Percentiles rank a stretch among this genome's conserved stretches.
These are phyloP conservation scores for Pipistrellus nathusii DNA, from an alignment of 2,797 vertebrate species.

Conservation along the genomic window DNA sequence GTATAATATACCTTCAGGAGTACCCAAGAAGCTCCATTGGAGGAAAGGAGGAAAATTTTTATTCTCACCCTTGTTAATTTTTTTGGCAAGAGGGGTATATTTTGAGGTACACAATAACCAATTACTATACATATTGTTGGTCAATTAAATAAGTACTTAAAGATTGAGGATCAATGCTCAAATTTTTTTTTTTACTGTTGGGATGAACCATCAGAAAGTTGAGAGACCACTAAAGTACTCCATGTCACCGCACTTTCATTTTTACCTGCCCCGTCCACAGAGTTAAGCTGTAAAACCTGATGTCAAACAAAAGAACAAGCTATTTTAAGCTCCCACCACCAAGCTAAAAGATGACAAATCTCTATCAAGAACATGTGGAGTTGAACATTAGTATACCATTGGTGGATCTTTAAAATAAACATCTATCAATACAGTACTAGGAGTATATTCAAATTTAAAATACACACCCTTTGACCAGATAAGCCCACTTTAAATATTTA, in stretches of 20 bases:
- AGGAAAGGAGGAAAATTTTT: constrained; percentile 35
- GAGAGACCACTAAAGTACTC: neutral
- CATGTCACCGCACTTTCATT: constrained; percentile 5
- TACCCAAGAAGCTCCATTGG: neutral
- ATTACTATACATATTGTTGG: neutral
- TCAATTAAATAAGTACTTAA: constrained; percentile 53
- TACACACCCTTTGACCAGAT: neutral
- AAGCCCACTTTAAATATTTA: constrained; percentile 38
- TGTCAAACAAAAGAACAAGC: constrained; percentile 19
- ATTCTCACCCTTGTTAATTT: constrained; percentile 22
- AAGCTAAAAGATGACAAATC: constrained; percentile 18
- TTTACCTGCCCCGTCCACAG: neutral
- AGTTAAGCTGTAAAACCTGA: neutral
- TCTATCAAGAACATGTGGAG: constrained; percentile 28
- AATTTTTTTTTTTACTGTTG: neutral
- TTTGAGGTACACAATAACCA: constrained; percentile 26
- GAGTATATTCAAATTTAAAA: constrained; percentile 50
- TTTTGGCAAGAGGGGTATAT: neutral
- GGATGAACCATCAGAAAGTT: constrained; percentile 46
- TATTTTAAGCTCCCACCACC: constrained; percentile 47
- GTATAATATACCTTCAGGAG: neutral
- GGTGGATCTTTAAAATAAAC: neutral
- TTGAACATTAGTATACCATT: neutral
- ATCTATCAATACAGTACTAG: neutral
- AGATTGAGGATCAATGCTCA: constrained; percentile 11